phyloP scores from a whole-genome alignment of 2,797 vertebrate genomes.

The Propithecus deckenii region DNA sequence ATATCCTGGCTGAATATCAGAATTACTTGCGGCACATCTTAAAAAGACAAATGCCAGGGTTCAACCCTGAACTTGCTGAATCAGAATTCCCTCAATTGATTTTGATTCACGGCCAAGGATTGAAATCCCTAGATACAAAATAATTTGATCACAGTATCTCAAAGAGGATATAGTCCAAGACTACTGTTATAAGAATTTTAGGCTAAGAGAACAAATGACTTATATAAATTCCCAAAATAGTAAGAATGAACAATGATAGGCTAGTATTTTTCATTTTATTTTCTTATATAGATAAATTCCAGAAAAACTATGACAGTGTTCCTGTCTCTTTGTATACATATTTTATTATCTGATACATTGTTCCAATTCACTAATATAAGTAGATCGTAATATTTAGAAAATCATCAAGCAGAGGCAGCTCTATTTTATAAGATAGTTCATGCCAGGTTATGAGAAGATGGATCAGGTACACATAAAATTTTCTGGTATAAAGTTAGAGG shows the following conservation, averaged over 20 bases:
- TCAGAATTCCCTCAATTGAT: not conserved
- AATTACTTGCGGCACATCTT: slow-evolving; percentile 1
- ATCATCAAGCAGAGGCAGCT: not conserved
- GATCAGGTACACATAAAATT: not conserved
- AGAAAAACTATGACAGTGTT: not conserved
- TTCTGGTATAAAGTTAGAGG: not conserved
- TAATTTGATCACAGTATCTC: not conserved
- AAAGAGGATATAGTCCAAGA: not conserved
- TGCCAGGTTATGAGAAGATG: not conserved
- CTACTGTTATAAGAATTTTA: not conserved
- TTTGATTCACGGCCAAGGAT: not conserved
- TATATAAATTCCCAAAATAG: not conserved
- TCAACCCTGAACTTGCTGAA: not conserved
- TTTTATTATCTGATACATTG: not conserved
- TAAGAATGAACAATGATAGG: not conserved
- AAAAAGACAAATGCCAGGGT: not conserved
- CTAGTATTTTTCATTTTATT: not conserved
- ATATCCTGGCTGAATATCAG: not conserved
- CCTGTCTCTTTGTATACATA: not conserved
- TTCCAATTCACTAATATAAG: not conserved
- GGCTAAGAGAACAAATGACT: not conserved
- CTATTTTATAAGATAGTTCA: not conserved
- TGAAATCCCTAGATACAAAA: not conserved
- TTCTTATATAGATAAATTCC: not conserved
- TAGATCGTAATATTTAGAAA: not conserved